Percentiles rank a stretch among this genome's conserved stretches.
Evolutionary conservation across 30 jellyfish, hydroid and myxozoan genomes (phyloP).

Genomic region (Nemopilema nomurai): DNA sequence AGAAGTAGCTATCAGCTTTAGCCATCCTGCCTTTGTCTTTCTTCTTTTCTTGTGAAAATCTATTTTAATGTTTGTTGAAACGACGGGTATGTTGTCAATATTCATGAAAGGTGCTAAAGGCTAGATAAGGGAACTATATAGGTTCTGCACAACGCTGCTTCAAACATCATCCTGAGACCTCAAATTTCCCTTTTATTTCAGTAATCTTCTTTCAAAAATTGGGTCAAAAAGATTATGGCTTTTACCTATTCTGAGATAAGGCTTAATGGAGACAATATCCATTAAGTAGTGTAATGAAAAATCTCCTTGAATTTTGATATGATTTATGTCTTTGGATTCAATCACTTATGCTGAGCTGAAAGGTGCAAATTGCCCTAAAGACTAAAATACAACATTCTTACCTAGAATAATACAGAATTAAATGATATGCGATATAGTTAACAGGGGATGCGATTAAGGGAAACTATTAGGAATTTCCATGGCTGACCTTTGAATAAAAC

Average conservation of each 20-base stretch:
- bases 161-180: not conserved
- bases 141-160: too few species aligned
- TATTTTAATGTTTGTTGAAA: too few species aligned
- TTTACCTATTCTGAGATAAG: not conserved
- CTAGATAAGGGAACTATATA: too few species aligned
- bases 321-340: not conserved
- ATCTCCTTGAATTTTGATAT: not conserved
- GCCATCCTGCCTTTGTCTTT: too few species aligned
- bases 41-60: too few species aligned
- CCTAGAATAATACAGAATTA: not conserved
- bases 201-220: not conserved
- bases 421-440: not conserved
- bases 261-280: not conserved
- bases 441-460: not conserved
- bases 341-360: not conserved
- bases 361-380: not conserved
- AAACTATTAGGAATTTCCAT: not conserved
- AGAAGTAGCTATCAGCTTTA: too few species aligned
- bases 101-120: too few species aligned
- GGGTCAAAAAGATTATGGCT: constrained; percentile 13
- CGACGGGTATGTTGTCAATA: too few species aligned
- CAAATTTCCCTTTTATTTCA: not conserved
- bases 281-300: not conserved
- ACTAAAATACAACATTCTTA: not conserved
- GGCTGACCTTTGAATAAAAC: too few species aligned